These are phyloP conservation scores for Chouioia cunea DNA, from an alignment of 2,888 invertebrate species.

Conservation along the genomic window DNA sequence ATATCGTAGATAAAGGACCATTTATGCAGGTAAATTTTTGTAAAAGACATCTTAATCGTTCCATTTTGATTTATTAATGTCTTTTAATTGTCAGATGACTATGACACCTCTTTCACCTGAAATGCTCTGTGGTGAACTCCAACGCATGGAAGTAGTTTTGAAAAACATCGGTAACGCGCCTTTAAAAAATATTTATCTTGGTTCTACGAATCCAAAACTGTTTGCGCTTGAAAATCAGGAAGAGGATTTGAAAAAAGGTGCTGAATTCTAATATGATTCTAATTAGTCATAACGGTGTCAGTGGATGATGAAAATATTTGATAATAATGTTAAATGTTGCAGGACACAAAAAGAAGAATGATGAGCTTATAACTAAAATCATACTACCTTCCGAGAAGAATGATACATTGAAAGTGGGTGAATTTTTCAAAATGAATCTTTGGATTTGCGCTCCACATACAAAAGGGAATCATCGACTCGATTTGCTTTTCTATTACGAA, in stretches of 20 bases:
- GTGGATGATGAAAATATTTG: background rate
- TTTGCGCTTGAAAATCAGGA: slow-evolving; percentile 70
- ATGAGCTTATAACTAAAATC: slow-evolving; percentile 68
- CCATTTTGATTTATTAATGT: slow-evolving; percentile 24
- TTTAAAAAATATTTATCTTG: slow-evolving; percentile 75
- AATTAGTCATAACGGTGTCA: no score
- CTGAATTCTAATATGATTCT: background rate
- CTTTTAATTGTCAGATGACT: slow-evolving; percentile 71
- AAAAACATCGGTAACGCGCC: slow-evolving; percentile 78
- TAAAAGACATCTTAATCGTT: slow-evolving; percentile 24
- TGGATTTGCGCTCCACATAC: slow-evolving; percentile 80
- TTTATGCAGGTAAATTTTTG: slow-evolving; percentile 78
- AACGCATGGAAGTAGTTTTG: slow-evolving; percentile 77
- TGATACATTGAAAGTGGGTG: slow-evolving; percentile 71
- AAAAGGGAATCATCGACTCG: slow-evolving; percentile 75
- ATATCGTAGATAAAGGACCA: slow-evolving; percentile 84
- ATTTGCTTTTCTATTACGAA: slow-evolving; percentile 82
- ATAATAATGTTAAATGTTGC: slow-evolving; percentile 42
- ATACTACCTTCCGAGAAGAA: slow-evolving; percentile 61
- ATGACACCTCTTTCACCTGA: slow-evolving; percentile 78
- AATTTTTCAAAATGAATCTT: slow-evolving; percentile 71
- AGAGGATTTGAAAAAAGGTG: slow-evolving; percentile 47
- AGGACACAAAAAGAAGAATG: slow-evolving; percentile 64
- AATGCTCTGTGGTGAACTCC: slow-evolving; percentile 82
- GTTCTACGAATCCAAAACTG: slow-evolving; percentile 79